phyloP scores from a whole-genome alignment of 2,888 invertebrate species.

The Andrena bucephala region DNA sequence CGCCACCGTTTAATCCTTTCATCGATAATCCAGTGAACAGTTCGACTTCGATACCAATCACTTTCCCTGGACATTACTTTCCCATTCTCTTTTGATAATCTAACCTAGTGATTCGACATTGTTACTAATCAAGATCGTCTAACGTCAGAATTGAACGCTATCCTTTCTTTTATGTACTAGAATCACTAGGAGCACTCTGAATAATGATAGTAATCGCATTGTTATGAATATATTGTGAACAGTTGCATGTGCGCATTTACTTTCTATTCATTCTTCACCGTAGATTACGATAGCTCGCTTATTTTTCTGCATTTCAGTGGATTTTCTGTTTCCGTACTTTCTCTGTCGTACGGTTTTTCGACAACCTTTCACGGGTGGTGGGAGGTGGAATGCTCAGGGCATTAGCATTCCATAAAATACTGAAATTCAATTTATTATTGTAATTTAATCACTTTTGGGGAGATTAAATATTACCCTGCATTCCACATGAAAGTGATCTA shows the following conservation, averaged over 20 bases:
- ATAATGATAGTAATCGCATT: neutral
- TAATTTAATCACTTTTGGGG: too few species aligned
- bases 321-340: slow-evolving; percentile 12
- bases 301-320: neutral
- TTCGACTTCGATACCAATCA: slow-evolving; percentile 2
- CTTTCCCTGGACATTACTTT: neutral
- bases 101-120: neutral
- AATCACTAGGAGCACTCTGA: too few species aligned
- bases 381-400: neutral
- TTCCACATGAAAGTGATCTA: too few species aligned
- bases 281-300: neutral
- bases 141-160: neutral
- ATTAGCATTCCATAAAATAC: neutral
- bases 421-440: neutral
- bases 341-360: neutral
- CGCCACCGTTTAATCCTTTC: neutral
- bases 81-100: neutral
- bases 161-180: neutral
- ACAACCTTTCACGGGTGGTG: slow-evolving; percentile 1
- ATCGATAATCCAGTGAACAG: neutral
- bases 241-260: neutral
- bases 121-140: neutral
- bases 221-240: neutral
- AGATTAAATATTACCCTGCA: too few species aligned
- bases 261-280: neutral